These are phyloP conservation scores for Onychomys leucogaster DNA, from an alignment of 2,797 vertebrate species.

Conservation along the genomic window DNA sequence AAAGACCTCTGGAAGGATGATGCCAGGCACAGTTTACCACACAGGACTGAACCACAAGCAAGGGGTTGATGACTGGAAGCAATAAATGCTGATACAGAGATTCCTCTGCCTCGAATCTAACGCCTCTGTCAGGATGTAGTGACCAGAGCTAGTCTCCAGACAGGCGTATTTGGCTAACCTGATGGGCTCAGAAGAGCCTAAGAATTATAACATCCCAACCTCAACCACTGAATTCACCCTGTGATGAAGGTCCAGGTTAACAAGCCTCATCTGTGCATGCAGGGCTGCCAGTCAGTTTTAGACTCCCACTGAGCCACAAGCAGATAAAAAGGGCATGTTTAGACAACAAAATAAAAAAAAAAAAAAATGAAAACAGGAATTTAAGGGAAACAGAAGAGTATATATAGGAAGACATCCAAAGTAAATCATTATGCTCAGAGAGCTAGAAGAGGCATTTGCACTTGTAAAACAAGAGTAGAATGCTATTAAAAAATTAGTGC, in stretches of 20 bases:
- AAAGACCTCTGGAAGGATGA: constrained; percentile 20
- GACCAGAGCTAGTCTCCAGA: background rate
- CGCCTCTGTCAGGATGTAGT: background rate
- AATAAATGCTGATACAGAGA: constrained; percentile 20
- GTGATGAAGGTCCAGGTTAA: background rate
- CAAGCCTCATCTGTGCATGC: background rate
- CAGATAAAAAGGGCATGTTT: constrained; percentile 41
- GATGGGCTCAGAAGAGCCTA: background rate
- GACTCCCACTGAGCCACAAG: background rate
- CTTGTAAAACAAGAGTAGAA: constrained; percentile 29
- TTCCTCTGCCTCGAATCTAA: background rate
- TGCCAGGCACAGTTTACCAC: background rate
- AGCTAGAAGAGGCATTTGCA: constrained; percentile 18
- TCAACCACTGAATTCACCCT: constrained; percentile 16
- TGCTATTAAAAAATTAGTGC: background rate
- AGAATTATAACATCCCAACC: background rate
- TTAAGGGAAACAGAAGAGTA: background rate
- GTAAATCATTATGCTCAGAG: constrained; percentile 38
- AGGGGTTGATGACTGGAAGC: constrained; percentile 33
- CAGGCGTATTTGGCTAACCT: constrained; percentile 18
- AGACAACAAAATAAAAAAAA: background rate
- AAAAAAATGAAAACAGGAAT: background rate
- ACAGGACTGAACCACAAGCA: constrained; percentile 10
- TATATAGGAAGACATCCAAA: constrained; percentile 7
- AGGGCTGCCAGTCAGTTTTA: background rate